phyloP scores from a whole-genome alignment of 2,888 invertebrate species.

The Hyppa rectilinea region DNA sequence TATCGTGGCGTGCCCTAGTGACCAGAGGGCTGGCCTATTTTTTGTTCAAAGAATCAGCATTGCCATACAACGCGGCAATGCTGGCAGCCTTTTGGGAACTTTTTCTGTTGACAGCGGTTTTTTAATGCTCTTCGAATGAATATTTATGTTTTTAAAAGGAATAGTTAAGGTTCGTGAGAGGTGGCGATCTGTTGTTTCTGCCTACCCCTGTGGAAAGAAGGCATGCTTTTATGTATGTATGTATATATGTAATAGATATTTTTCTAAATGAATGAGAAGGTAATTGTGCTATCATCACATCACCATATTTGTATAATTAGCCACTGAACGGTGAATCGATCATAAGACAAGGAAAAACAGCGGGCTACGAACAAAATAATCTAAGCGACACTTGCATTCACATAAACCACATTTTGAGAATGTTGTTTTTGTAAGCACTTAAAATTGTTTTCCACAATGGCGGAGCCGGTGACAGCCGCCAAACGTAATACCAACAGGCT shows the following conservation, averaged over 20 bases:
- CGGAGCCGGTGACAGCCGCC: slow-evolving; percentile 34
- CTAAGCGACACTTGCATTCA: slow-evolving; percentile 7
- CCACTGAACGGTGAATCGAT: not conserved
- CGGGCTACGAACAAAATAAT: not conserved
- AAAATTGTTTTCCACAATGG: slow-evolving; percentile 31
- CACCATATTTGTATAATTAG: not conserved
- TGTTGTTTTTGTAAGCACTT: slow-evolving; percentile 18
- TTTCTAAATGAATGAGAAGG: not conserved
- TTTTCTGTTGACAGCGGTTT: too few species aligned
- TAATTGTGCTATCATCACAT: not conserved
- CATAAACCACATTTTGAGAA: slow-evolving; percentile 17
- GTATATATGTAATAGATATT: too few species aligned
- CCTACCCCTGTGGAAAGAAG: too few species aligned
- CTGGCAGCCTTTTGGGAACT: too few species aligned
- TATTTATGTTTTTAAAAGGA: not conserved
- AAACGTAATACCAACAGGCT: slow-evolving; percentile 57
- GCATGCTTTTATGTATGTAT: not conserved
- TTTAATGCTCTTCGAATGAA: too few species aligned
- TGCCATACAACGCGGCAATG: too few species aligned
- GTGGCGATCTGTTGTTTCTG: not conserved
- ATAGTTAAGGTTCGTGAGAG: not conserved
- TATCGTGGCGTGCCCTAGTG: too few species aligned
- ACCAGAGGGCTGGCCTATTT: too few species aligned
- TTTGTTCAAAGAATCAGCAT: too few species aligned
- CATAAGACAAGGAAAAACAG: not conserved